Conservation (phyloP, 2,888 invertebrate genomes). For the Drosophila antonietae region DNA sequence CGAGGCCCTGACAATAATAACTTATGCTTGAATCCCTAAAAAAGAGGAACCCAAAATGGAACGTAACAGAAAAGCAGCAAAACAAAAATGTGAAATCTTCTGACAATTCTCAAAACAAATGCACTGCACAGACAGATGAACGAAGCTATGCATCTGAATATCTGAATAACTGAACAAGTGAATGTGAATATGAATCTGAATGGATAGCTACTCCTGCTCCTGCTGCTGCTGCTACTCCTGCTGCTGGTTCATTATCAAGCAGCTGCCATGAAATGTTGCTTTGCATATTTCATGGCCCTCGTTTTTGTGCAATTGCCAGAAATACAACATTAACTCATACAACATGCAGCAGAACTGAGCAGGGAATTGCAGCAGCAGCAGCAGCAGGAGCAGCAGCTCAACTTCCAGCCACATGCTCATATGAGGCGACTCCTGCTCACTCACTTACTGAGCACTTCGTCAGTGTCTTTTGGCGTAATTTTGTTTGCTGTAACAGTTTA, state of each 20-base stretch:
- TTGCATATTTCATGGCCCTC: slow-evolving; percentile 72
- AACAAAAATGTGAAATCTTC: slow-evolving; percentile 26
- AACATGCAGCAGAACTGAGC: slow-evolving; percentile 41
- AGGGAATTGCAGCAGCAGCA: slow-evolving; percentile 48
- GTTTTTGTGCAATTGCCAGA: slow-evolving; percentile 58
- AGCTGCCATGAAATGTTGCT: slow-evolving; percentile 58
- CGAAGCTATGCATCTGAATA: slow-evolving; percentile 37
- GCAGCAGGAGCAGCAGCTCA: slow-evolving; percentile 20
- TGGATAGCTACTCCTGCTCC: slow-evolving; percentile 9
- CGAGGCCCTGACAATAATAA: slow-evolving; percentile 46
- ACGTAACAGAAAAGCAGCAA: slow-evolving; percentile 11
- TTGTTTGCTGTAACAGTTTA: slow-evolving; percentile 73
- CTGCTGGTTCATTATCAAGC: slow-evolving; percentile 12
- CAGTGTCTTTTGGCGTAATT: slow-evolving; percentile 71
- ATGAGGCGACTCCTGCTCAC: slow-evolving; percentile 4
- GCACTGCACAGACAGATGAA: slow-evolving; percentile 29
- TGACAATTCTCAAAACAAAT: slow-evolving; percentile 49
- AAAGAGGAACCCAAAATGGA: neutral
- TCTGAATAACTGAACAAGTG: slow-evolving; percentile 27
- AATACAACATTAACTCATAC: slow-evolving; percentile 63
- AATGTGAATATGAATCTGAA: neutral
- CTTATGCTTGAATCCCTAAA: slow-evolving; percentile 38
- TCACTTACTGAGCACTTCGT: slow-evolving; percentile 59
- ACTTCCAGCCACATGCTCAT: slow-evolving; percentile 8
- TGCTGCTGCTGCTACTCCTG: slow-evolving; percentile 7